Percentiles rank a stretch among this genome's conserved stretches.
phyloP scores from a whole-genome alignment of 30 jellyfish, hydroid and myxozoan genomes.

The Sanderia malayensis region DNA sequence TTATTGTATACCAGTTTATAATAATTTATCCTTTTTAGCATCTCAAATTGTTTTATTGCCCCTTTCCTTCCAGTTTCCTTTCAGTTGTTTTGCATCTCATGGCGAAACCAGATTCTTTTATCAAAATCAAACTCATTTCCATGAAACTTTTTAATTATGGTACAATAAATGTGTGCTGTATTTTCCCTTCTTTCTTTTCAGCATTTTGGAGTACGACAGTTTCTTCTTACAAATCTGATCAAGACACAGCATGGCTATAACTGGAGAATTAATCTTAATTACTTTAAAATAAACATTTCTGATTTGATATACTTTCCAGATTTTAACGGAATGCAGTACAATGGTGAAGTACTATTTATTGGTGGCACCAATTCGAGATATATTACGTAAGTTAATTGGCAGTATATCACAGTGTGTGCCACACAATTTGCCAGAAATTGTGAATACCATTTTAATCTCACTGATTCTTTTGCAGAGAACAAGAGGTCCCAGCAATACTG shows the following conservation, averaged over 20 bases:
- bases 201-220: slow-evolving; percentile 61
- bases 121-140: too few species aligned
- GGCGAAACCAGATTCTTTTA: too few species aligned
- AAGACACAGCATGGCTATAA: slow-evolving; percentile 21
- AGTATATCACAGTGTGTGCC: not conserved
- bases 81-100: too few species aligned
- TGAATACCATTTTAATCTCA: too few species aligned
- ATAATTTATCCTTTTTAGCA: too few species aligned
- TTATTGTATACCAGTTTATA: too few species aligned
- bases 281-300: slow-evolving; percentile 35
- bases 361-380: slow-evolving; percentile 58
- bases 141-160: too few species aligned
- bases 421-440: not conserved
- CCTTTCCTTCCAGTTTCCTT: too few species aligned
- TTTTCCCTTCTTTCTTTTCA: too few species aligned
- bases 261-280: slow-evolving; percentile 67
- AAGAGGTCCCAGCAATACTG: slow-evolving; percentile 30
- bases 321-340: slow-evolving; percentile 10
- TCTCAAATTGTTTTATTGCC: too few species aligned
- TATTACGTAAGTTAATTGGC: slow-evolving; percentile 41
- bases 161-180: too few species aligned
- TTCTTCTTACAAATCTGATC: slow-evolving; percentile 60
- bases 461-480: slow-evolving; percentile 43
- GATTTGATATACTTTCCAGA: slow-evolving; percentile 50
- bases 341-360: slow-evolving; percentile 39